Evolutionary conservation across 2,888 invertebrate species (phyloP).

Genomic region (Epinotia bilunana): DNA sequence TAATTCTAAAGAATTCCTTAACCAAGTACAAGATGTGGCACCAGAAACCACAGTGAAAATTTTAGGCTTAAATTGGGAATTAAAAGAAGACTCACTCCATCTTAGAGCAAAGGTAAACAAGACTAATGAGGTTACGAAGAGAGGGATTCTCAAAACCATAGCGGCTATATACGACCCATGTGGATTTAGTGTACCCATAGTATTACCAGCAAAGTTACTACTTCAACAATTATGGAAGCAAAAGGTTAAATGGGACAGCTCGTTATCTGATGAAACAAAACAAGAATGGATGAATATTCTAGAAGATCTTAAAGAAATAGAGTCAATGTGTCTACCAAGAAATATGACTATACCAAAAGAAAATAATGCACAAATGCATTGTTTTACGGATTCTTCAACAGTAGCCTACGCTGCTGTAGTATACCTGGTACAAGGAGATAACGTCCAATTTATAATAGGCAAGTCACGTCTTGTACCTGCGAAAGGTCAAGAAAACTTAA

Average conservation of each 20-base stretch:
- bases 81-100: background rate
- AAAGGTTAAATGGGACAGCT: background rate
- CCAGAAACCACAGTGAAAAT: background rate
- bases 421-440: background rate
- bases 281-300: background rate
- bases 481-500: background rate
- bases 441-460: background rate
- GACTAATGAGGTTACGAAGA: background rate
- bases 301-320: background rate
- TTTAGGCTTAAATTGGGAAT: background rate
- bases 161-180: background rate
- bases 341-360: conserved; percentile 1
- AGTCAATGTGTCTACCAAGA: background rate
- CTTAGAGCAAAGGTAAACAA: background rate
- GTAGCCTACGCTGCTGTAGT: background rate
- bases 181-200: background rate
- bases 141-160: background rate
- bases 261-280: background rate
- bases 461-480: background rate
- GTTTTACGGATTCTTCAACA: background rate
- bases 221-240: background rate
- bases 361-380: background rate
- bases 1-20: background rate
- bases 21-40: background rate
- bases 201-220: background rate